Evolutionary conservation across 2,888 invertebrate species (phyloP).

Genomic region (Cetonia aurata): DNA sequence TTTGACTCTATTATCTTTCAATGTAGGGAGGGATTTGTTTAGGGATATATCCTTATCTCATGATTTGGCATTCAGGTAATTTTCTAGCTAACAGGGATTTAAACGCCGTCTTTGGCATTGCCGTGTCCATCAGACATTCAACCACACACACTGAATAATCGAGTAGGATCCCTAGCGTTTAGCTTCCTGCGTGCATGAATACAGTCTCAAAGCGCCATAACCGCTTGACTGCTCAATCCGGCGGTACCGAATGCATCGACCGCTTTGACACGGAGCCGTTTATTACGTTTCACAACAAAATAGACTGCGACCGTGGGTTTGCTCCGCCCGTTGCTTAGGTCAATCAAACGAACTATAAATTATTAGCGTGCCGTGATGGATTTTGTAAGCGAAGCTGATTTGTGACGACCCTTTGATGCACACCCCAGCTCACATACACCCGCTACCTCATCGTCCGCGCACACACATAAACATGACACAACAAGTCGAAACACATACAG

Average conservation of each 20-base stretch:
- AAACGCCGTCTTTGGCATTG: too few relatives aligned
- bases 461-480: too few relatives aligned
- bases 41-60: too few relatives aligned
- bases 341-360: slow-evolving; percentile 44
- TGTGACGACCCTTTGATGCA: slow-evolving; percentile 48
- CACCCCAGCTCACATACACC: background rate
- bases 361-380: slow-evolving; percentile 43
- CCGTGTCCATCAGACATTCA: too few relatives aligned
- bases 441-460: too few relatives aligned
- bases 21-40: too few relatives aligned
- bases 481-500: background rate
- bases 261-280: slow-evolving; percentile 34
- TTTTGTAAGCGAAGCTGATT: slow-evolving; percentile 47
- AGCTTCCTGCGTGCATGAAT: background rate
- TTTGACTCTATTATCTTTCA: too few relatives aligned
- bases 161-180: too few relatives aligned
- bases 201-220: slow-evolving; percentile 22
- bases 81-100: too few relatives aligned
- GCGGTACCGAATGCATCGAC: slow-evolving; percentile 25
- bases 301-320: slow-evolving; percentile 23
- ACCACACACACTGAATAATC: too few relatives aligned
- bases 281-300: slow-evolving; percentile 35
- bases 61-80: too few relatives aligned
- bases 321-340: slow-evolving; percentile 28
- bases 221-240: slow-evolving; percentile 26